phyloP scores from a whole-genome alignment of 2,797 vertebrate genomes.

The Setipinna tenuifilis region DNA sequence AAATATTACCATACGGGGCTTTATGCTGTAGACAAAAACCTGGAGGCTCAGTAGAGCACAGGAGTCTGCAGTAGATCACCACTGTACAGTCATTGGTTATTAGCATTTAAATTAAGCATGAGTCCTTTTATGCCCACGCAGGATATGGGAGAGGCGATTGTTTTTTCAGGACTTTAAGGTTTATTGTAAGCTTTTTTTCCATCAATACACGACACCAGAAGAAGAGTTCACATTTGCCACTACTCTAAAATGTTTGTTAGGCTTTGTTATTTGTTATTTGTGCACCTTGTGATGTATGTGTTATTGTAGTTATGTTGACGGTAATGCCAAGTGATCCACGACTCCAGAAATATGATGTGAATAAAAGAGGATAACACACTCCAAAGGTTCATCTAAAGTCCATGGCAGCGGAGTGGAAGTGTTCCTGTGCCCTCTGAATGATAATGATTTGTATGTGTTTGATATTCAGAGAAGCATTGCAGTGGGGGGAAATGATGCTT shows the following conservation, averaged over 20 bases:
- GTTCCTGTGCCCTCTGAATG: conserved; percentile 38
- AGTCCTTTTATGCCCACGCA: not conserved
- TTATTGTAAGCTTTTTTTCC: not conserved
- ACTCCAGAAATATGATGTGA: not conserved
- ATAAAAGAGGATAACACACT: not conserved
- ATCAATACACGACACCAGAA: not conserved
- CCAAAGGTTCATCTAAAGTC: conserved; percentile 19
- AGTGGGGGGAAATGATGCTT: conserved; percentile 51
- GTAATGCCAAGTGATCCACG: not conserved
- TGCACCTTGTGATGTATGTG: not conserved
- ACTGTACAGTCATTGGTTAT: not conserved
- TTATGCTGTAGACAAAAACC: too few relatives aligned
- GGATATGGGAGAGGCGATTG: not conserved
- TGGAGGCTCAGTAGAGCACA: too few relatives aligned
- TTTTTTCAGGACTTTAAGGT: not conserved
- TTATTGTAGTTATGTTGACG: not conserved
- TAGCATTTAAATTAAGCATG: not conserved
- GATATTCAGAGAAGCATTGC: conserved; percentile 51
- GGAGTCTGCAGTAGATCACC: too few relatives aligned
- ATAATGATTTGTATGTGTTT: conserved; percentile 43
- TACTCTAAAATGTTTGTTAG: not conserved
- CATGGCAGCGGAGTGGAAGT: conserved; percentile 29
- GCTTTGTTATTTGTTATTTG: not conserved
- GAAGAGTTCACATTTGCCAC: not conserved
- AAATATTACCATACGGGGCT: not conserved